Percentiles rank a stretch among this genome's conserved stretches.
Conservation (phyloP, 2,888 invertebrate species). For the Eupeodes latifasciatus region DNA sequence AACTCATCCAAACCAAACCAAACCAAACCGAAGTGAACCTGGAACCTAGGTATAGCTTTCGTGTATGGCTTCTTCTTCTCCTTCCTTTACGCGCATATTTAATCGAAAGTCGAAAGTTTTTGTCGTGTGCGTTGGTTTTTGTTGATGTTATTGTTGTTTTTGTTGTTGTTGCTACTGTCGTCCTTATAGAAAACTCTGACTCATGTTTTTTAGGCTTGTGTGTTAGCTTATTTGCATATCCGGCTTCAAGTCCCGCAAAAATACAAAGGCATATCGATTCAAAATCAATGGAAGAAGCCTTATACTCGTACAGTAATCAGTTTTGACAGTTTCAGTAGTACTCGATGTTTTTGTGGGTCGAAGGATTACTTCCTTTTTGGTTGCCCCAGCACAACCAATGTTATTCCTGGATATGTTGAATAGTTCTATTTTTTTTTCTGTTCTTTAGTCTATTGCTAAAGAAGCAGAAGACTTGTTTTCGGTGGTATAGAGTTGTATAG, state of each 20-base stretch:
- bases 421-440: background rate
- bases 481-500: background rate
- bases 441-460: background rate
- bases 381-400: slow-evolving; percentile 3
- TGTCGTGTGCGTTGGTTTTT: slow-evolving; percentile 26
- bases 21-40: slow-evolving; percentile 13
- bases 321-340: slow-evolving; percentile 75
- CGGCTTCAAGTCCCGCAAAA: slow-evolving; percentile 4
- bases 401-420: slow-evolving; percentile 27
- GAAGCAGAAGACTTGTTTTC: background rate
- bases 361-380: slow-evolving; percentile 66
- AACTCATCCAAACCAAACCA: no score
- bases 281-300: slow-evolving; percentile 74
- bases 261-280: slow-evolving; percentile 56
- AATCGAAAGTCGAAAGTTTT: slow-evolving; percentile 62
- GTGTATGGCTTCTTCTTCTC: slow-evolving; percentile 64
- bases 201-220: slow-evolving; percentile 37
- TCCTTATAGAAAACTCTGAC: slow-evolving; percentile 13
- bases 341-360: slow-evolving; percentile 67
- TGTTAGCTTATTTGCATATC: slow-evolving; percentile 68
- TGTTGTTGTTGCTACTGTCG: background rate
- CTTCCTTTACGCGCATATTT: slow-evolving; percentile 61
- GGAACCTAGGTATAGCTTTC: no score
- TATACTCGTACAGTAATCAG: slow-evolving; percentile 76
- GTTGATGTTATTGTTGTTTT: slow-evolving; percentile 14